A percentile compares a stretch with the other conserved stretches of the same genome.
These are phyloP conservation scores for Drosophila simulans DNA, from an alignment of 1,140 invertebrate genomes.

Conservation along the genomic window DNA sequence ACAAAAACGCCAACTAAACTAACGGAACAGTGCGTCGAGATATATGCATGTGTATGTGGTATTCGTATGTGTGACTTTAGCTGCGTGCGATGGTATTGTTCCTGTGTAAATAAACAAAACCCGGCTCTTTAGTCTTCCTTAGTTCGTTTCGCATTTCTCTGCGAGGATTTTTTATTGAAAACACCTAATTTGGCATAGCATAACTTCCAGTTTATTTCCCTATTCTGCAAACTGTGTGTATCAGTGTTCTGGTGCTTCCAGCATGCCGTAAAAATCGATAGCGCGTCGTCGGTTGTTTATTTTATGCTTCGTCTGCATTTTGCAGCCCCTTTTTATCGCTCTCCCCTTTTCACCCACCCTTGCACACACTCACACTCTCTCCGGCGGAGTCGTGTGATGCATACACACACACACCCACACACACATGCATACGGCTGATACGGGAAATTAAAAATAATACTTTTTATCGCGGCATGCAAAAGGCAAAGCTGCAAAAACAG, in stretches of 20 bases:
- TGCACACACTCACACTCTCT: slow-evolving; percentile 22
- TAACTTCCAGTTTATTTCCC: neutral
- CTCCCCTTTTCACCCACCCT: slow-evolving; percentile 15
- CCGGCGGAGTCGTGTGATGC: slow-evolving; percentile 18
- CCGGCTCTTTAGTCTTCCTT: slow-evolving; percentile 24
- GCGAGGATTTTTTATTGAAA: slow-evolving; percentile 10
- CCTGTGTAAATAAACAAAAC: slow-evolving; percentile 48
- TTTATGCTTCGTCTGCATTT: slow-evolving; percentile 82
- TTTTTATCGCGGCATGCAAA: slow-evolving; percentile 50
- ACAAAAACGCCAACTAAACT: slow-evolving; percentile 13
- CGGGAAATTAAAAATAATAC: slow-evolving; percentile 47
- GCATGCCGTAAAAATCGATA: slow-evolving; percentile 74
- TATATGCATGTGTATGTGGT: slow-evolving; percentile 7
- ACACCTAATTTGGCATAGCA: slow-evolving; percentile 28
- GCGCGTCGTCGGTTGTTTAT: slow-evolving; percentile 73
- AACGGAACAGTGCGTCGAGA: slow-evolving; percentile 25
- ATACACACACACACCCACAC: slow-evolving; percentile 43
- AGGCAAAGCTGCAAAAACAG: slow-evolving; percentile 32
- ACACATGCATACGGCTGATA: slow-evolving; percentile 12
- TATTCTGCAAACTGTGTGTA: slow-evolving; percentile 12
- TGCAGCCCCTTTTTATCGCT: slow-evolving; percentile 67
- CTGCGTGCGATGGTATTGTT: slow-evolving; percentile 5
- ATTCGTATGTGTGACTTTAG: slow-evolving; percentile 1
- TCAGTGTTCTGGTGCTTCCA: slow-evolving; percentile 47
- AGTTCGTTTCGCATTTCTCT: neutral